Evolutionary conservation across 92 coral and sea anemone species (phyloP).

Genomic region (Desmophyllum pertusum): DNA sequence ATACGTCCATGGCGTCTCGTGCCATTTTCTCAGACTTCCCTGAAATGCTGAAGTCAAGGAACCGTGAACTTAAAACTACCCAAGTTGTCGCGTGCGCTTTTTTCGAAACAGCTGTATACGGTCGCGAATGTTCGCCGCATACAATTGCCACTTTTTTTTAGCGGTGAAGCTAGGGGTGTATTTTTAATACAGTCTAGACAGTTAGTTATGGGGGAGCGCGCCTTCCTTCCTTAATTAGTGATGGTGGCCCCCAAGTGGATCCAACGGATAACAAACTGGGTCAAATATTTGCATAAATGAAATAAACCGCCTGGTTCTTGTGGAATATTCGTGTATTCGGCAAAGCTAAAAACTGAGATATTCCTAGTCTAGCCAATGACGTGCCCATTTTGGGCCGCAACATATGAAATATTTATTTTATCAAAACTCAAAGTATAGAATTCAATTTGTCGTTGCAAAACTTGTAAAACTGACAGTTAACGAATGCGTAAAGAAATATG

Average conservation of each 20-base stretch:
- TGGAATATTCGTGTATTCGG: not conserved
- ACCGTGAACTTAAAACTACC: too few species aligned
- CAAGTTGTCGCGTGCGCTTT: too few species aligned
- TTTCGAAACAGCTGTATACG: too few species aligned
- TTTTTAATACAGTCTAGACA: not conserved
- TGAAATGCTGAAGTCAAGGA: too few species aligned
- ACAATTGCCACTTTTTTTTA: not conserved
- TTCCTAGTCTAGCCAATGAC: not conserved
- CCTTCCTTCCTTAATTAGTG: not conserved
- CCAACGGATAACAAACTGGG: not conserved
- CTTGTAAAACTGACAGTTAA: not conserved
- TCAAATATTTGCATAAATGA: not conserved
- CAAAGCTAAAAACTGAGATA: not conserved
- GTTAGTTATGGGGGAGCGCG: constrained; percentile 12
- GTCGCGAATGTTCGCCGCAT: not conserved
- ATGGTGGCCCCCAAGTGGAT: not conserved
- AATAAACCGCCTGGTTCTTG: not conserved
- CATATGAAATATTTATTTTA: too few species aligned
- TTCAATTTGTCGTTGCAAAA: not conserved
- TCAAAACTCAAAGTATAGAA: too few species aligned
- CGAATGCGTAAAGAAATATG: not conserved
- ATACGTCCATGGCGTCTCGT: too few species aligned
- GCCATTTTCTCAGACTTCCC: too few species aligned
- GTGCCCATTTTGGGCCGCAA: not conserved
- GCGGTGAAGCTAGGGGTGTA: not conserved